Conservation (phyloP, 2,797 vertebrate genomes). For the Clarias pachynema region DNA sequence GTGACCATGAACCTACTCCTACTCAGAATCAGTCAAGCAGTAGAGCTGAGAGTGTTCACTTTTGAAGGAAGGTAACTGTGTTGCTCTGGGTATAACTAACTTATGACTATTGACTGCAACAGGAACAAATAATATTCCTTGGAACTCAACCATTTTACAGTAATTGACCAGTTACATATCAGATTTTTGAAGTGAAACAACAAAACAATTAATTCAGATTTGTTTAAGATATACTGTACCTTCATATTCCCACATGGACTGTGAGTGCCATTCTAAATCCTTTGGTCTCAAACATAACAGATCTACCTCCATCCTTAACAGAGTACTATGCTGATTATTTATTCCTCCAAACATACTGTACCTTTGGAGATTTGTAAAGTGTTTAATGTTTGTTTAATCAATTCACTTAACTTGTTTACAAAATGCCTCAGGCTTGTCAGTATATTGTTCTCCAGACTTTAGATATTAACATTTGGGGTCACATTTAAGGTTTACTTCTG, state of each 20-base stretch:
- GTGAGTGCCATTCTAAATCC: too few relatives aligned
- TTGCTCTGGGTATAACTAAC: neutral
- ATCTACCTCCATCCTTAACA: too few relatives aligned
- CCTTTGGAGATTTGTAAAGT: neutral
- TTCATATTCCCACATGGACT: too few relatives aligned
- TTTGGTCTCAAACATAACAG: too few relatives aligned
- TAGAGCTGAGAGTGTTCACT: neutral
- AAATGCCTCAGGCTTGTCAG: too few relatives aligned
- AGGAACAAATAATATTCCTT: neutral
- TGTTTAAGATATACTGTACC: too few relatives aligned
- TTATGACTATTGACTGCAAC: neutral
- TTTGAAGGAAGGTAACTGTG: neutral
- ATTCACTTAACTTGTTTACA: neutral
- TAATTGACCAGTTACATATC: too few relatives aligned
- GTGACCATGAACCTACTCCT: conserved; percentile 27
- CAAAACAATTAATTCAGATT: too few relatives aligned
- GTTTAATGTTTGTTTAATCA: neutral
- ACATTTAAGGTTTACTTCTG: neutral
- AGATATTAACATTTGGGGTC: neutral
- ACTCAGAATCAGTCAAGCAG: conserved; percentile 15
- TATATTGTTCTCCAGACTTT: too few relatives aligned
- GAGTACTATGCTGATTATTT: too few relatives aligned
- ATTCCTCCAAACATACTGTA: neutral
- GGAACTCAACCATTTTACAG: neutral
- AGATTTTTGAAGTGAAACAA: too few relatives aligned